Base-by-base conservation (phyloP, 2,888 invertebrate genomes). In the Tiliacea citrago region DNA sequence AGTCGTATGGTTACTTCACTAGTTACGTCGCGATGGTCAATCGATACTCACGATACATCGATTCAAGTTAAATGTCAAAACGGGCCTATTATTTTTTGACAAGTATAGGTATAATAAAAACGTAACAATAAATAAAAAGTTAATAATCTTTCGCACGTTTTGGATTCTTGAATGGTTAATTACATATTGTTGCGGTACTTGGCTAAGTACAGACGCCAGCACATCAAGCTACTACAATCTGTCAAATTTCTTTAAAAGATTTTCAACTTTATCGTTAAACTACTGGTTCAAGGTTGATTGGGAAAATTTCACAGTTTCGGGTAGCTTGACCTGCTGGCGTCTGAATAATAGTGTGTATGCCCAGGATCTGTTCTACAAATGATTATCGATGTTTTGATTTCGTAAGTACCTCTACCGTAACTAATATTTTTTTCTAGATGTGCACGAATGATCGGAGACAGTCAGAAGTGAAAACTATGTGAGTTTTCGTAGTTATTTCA, bases 401-500 rank as follows among this genome's bases (percentile, higher is more conserved):
- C 29, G 29, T 13, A 49, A 18, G 58, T 35, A 21, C 2, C 21
- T 39, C 39, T 39, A 39, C 13, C 10, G 1, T 62, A 42, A n/a
- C 18, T 68, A 45, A 67, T 39, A 51, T 12, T 29, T 42, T 70
- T n/a, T 16, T 8, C 53, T 5, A 29, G 12, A 73, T 45, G 2
- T 16, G 9, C 1, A 24, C 24, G 4, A 45, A 39, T 49, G 18
- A 47, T 47, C 21, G 35, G 2, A 24, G 12, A 3, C 24, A 47
- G 29, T 13, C 9, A 45, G 29, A 42, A 53, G 71, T 68, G 71
- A 83, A 8, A 73, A 72, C 4, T 10, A 5, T 10, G 58, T 53
- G 87, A 87, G 82, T 83, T 72, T 42, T 66, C 13, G 18, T 79
- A 76, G 86, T 87, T 35, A 51, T 24, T 16, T 16, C 49, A 67